Conservation (phyloP, 2,113 vertebrate genomes). For the Chaetorhynchus papuensis region DNA sequence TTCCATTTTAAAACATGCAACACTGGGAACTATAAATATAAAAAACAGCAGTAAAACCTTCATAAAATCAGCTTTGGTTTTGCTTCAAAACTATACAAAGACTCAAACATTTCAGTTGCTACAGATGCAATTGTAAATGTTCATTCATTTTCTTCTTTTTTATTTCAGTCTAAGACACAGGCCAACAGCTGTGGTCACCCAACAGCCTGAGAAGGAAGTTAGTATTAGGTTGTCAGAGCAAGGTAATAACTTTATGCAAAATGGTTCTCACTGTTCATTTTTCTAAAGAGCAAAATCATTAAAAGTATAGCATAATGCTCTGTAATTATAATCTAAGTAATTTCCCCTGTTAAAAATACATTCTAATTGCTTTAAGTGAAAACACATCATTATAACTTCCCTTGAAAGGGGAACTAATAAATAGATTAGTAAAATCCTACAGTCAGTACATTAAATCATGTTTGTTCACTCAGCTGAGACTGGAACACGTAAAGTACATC, state of each 20-base stretch:
- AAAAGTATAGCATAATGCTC: constrained; percentile 20
- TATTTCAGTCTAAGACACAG: background rate
- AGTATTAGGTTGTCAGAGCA: background rate
- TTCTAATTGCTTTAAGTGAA: constrained; percentile 67
- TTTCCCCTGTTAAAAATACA: constrained; percentile 56
- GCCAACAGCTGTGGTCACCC: background rate
- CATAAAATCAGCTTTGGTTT: background rate
- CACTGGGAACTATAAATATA: background rate
- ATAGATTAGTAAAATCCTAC: constrained; percentile 57
- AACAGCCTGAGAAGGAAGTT: background rate
- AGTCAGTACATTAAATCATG: constrained; percentile 44
- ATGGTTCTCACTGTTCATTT: constrained; percentile 1
- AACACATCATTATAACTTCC: constrained; percentile 60
- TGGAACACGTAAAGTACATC: background rate
- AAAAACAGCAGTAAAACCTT: background rate
- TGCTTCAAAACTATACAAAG: background rate
- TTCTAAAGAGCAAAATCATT: constrained; percentile 40
- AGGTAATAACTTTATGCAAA: constrained; percentile 26
- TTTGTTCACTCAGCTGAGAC: constrained; percentile 57
- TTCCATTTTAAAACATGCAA: background rate
- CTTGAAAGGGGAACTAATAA: constrained; percentile 55
- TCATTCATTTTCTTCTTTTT: background rate
- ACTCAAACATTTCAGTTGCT: background rate
- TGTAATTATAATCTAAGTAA: constrained; percentile 33
- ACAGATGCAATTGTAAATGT: background rate